phyloP scores from a whole-genome alignment of 2,888 invertebrate species.

The Caenorhabditis imperialis region DNA sequence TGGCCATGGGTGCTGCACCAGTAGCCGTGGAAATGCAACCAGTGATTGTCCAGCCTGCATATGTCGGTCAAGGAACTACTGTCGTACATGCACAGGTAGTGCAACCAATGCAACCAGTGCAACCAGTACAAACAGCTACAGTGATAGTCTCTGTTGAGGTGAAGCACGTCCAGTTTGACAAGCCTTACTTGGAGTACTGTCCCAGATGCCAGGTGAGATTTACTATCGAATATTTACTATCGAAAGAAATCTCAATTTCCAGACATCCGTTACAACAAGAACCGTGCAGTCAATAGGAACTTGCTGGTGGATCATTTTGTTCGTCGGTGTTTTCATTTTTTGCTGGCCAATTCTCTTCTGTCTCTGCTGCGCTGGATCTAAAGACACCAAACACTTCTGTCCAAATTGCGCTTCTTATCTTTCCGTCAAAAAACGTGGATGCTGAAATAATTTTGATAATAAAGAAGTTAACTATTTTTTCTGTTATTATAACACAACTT shows the following conservation, averaged over 20 bases:
- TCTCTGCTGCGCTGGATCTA: constrained; percentile 32
- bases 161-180: constrained; percentile 15
- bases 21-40: constrained; percentile 34
- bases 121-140: constrained; percentile 15
- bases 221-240: no score
- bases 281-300: constrained; percentile 13
- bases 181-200: constrained; percentile 32
- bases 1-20: constrained; percentile 12
- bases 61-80: not conserved
- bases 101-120: no score
- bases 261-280: constrained; percentile 35
- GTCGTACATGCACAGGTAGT: constrained; percentile 5
- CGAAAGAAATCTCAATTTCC: not conserved
- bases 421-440: constrained; percentile 39
- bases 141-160: constrained; percentile 10
- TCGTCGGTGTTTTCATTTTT: constrained; percentile 24
- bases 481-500: no score
- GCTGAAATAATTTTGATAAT: constrained; percentile 18
- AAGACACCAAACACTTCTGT: constrained; percentile 46
- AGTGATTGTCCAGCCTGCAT: constrained; percentile 12
- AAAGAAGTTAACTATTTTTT: no score
- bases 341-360: constrained; percentile 43
- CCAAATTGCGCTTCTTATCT: constrained; percentile 43
- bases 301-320: constrained; percentile 46
- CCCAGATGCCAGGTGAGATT: constrained; percentile 27